These are phyloP conservation scores for Haliclystus octoradiatus DNA, from an alignment of 30 jellyfish, hydroid and myxozoan species.

Conservation along the genomic window DNA sequence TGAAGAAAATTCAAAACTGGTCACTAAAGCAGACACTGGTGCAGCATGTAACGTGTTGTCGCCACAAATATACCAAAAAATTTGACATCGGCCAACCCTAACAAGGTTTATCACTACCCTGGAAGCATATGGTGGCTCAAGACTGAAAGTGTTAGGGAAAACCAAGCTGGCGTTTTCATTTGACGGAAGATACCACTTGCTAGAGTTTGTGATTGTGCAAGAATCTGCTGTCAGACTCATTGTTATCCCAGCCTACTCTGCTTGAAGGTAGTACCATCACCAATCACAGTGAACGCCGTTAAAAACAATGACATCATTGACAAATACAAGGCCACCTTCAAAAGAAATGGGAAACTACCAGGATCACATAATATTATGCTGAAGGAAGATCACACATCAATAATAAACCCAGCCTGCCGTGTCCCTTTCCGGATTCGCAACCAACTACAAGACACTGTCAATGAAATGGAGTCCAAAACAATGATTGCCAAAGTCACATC, in stretches of 20 bases:
- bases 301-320: not conserved
- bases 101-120: not conserved
- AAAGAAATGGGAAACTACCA: not conserved
- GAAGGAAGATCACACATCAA: not conserved
- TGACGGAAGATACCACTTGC: not conserved
- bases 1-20: not conserved
- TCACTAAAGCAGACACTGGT: not conserved
- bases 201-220: not conserved
- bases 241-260: too few relatives aligned
- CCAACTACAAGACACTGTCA: not conserved
- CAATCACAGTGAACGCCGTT: not conserved
- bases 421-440: not conserved
- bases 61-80: not conserved
- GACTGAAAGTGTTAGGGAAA: not conserved
- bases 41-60: not conserved
- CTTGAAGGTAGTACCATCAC: not conserved
- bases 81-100: not conserved
- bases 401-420: not conserved
- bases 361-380: not conserved
- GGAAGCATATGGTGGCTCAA: not conserved
- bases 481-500: not conserved
- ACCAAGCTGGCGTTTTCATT: not conserved
- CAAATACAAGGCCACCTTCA: not conserved
- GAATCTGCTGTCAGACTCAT: too few relatives aligned
- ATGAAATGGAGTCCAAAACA: not conserved